phyloP scores from a whole-genome alignment of 2,797 vertebrate genomes.

The Enoplosus armatus region DNA sequence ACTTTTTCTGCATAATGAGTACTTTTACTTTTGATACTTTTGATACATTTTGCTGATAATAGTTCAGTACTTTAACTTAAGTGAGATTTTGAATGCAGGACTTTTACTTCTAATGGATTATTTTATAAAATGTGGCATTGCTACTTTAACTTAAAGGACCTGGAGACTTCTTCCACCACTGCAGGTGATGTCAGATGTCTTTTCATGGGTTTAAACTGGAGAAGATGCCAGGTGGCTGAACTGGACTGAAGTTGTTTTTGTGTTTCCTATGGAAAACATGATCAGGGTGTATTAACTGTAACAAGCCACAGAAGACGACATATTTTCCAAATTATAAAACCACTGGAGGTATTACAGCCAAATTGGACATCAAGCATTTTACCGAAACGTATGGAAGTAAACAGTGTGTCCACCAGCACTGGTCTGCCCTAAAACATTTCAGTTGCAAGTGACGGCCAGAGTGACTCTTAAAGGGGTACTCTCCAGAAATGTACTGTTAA shows the following conservation, averaged over 20 bases:
- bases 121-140: background rate
- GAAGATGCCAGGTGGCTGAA: background rate
- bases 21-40: background rate
- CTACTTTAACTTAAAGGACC: background rate
- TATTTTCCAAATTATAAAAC: constrained; percentile 22
- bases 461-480: background rate
- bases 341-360: background rate
- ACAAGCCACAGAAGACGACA: constrained; percentile 14
- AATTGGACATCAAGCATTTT: background rate
- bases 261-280: constrained; percentile 32
- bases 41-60: background rate
- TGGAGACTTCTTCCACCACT: background rate
- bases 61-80: background rate
- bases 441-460: background rate
- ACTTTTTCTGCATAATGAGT: background rate
- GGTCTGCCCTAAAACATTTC: constrained; percentile 4
- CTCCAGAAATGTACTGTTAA: background rate
- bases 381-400: constrained; percentile 20
- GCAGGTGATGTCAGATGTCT: constrained; percentile 6
- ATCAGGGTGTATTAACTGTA: constrained; percentile 12
- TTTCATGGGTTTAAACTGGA: background rate
- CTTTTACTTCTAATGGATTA: background rate
- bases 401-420: background rate
- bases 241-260: constrained; percentile 12
- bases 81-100: background rate